Conservation (phyloP, 2,797 vertebrate genomes). For the Gephyroberyx darwinii region DNA sequence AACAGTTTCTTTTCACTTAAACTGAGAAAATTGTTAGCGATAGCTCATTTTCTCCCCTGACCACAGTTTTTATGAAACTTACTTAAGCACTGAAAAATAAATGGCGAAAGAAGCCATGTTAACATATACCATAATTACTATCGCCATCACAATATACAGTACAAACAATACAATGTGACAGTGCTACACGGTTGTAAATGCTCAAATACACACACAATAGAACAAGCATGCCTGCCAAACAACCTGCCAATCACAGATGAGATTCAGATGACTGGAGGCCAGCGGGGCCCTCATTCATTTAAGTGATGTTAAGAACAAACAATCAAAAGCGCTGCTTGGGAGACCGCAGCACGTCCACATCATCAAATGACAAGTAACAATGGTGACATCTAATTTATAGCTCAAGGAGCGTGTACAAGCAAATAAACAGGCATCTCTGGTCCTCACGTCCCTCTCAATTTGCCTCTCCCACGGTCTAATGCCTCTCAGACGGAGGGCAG, state of each 20-base stretch:
- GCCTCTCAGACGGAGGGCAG: constrained; percentile 46
- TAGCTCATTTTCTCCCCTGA: no score
- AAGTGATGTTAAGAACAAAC: constrained; percentile 78
- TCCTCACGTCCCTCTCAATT: constrained; percentile 76
- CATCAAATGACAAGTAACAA: constrained; percentile 76
- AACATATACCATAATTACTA: no score
- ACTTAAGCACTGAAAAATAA: no score
- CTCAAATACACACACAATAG: constrained; percentile 33
- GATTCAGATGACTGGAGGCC: constrained; percentile 64
- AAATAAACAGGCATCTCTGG: constrained; percentile 80
- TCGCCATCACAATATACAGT: constrained; percentile 21
- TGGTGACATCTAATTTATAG: constrained; percentile 84
- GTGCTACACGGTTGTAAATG: constrained; percentile 17
- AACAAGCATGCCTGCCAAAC: constrained; percentile 52
- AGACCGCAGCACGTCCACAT: constrained; percentile 63
- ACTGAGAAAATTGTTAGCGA: no score
- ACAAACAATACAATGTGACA: not conserved
- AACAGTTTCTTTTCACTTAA: no score
- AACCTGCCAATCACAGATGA: constrained; percentile 65
- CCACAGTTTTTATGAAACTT: no score
- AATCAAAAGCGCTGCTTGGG: constrained; percentile 69
- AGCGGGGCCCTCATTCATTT: constrained; percentile 63
- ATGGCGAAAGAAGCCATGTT: no score
- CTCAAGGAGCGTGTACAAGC: constrained; percentile 79
- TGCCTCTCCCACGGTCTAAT: constrained; percentile 73